Conservation (phyloP, 2,113 vertebrate species). For the Sylvia atricapilla region DNA sequence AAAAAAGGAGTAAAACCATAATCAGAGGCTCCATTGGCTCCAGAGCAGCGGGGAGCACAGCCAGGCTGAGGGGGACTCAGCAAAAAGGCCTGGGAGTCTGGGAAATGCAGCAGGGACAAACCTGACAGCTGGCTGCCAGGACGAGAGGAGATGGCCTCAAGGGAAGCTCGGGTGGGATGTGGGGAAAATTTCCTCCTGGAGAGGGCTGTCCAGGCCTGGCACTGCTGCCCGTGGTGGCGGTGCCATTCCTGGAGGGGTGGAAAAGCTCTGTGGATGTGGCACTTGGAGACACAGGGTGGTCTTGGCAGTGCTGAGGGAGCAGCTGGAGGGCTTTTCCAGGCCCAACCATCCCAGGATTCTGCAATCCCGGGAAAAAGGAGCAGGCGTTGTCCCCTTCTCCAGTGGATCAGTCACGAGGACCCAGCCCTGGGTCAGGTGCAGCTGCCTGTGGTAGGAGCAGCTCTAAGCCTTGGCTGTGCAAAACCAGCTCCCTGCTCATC, state of each 20-base stretch:
- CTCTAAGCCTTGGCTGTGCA: background rate
- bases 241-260: background rate
- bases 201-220: background rate
- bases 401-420: accelerated
- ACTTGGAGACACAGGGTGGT: background rate
- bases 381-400: background rate
- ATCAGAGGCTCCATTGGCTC: background rate
- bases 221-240: background rate
- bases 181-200: background rate
- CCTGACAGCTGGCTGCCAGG: background rate
- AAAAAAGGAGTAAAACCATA: background rate
- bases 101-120: background rate
- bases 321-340: background rate
- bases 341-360: background rate
- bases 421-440: background rate
- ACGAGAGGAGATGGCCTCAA: background rate
- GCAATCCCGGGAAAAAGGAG: background rate
- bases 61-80: background rate
- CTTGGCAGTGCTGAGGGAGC: background rate
- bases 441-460: background rate
- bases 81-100: background rate
- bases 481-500: accelerated
- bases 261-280: background rate
- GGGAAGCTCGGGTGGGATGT: background rate
- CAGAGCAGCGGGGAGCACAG: background rate